Evolutionary conservation across 30 jellyfish, hydroid and myxozoan genomes (phyloP).

Genomic region (Turritopsis dohrnii): DNA sequence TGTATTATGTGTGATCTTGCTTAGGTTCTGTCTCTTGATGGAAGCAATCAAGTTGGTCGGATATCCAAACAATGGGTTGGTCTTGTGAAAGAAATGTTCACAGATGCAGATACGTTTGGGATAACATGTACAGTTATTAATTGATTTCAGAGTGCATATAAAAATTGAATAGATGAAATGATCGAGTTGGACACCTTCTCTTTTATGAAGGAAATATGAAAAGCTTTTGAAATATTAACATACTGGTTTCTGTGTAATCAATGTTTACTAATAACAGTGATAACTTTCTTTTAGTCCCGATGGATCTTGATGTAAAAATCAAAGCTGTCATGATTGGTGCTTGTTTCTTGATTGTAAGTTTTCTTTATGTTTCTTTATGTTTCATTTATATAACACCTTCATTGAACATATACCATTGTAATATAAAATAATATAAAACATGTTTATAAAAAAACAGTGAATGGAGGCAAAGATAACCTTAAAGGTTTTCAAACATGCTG

Average conservation of each 20-base stretch:
- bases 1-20: background rate
- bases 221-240: no score
- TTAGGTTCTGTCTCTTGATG: constrained; percentile 85
- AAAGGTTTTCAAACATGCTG: no score
- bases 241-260: no score
- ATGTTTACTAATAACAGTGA: background rate
- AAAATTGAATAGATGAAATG: background rate
- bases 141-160: background rate
- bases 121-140: constrained; percentile 56
- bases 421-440: no score
- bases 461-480: no score
- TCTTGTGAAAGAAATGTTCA: constrained; percentile 67
- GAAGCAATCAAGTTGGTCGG: constrained; percentile 78
- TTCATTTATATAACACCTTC: no score
- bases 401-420: no score
- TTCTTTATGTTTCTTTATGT: background rate
- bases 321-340: constrained; percentile 99
- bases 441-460: no score
- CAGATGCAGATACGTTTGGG: constrained; percentile 98
- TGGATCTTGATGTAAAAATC: constrained; percentile 93
- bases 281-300: constrained; percentile 62
- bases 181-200: background rate
- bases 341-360: constrained; percentile 90
- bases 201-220: background rate
- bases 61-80: constrained; percentile 98